phyloP scores from a whole-genome alignment of 2,113 vertebrate species.

The Salvelinus alpinus region DNA sequence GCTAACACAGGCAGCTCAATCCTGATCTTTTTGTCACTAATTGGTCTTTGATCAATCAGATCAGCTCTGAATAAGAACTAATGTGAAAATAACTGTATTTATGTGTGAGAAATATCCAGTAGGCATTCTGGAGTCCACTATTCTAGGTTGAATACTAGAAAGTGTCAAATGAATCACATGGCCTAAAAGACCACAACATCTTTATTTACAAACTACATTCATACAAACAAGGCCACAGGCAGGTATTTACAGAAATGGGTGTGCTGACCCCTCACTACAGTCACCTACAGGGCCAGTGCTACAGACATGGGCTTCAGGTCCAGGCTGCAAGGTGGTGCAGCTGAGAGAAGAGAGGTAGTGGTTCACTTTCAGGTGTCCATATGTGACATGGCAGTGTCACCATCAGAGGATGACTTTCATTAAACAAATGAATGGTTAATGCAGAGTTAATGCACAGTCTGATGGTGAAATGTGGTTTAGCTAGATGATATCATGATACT shows the following conservation, averaged over 20 bases:
- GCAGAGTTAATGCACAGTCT: conserved; percentile 12
- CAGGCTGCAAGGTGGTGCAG: background rate
- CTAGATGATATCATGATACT: background rate
- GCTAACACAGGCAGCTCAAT: no score
- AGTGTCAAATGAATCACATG: background rate
- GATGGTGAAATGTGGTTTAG: background rate
- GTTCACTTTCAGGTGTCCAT: conserved; percentile 10
- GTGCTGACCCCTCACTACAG: background rate
- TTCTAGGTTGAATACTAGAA: background rate
- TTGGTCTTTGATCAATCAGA: no score
- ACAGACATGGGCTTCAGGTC: background rate
- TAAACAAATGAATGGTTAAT: background rate
- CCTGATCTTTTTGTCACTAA: no score
- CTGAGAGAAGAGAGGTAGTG: conserved; percentile 15
- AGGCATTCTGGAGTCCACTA: no score
- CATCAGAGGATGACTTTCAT: conserved; percentile 13
- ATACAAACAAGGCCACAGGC: conserved; percentile 66
- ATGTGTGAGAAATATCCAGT: no score
- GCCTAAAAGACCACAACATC: background rate
- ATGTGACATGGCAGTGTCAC: conserved; percentile 14
- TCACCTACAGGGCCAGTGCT: background rate
- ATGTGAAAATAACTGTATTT: no score
- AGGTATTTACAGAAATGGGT: conserved; percentile 52
- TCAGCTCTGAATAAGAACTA: no score
- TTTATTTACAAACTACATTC: conserved; percentile 72